phyloP scores from a whole-genome alignment of 2,888 invertebrate genomes.

The Chrysodeixis includens region DNA sequence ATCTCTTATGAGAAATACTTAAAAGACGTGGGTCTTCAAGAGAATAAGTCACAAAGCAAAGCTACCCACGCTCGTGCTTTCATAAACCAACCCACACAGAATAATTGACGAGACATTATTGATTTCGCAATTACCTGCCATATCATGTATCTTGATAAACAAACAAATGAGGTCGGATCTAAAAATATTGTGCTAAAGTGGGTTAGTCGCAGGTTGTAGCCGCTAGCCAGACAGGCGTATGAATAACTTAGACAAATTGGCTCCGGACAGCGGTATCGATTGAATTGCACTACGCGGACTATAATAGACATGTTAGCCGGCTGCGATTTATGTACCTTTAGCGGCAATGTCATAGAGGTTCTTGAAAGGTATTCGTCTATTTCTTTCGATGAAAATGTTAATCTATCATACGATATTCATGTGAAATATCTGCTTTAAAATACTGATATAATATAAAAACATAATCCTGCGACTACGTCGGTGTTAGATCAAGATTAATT shows the following conservation, averaged over 20 bases:
- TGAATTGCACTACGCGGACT: slow-evolving; percentile 36
- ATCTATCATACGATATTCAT: too few species aligned
- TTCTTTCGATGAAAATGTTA: too few species aligned
- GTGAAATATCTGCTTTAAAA: too few species aligned
- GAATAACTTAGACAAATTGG: slow-evolving; percentile 37
- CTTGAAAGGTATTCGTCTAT: too few species aligned
- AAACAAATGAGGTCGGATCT: slow-evolving; percentile 9
- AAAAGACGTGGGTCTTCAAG: not conserved
- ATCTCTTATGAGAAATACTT: too few species aligned
- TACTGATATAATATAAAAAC: too few species aligned
- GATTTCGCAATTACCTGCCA: not conserved
- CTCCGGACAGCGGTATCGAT: slow-evolving; percentile 21
- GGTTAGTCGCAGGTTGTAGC: slow-evolving; percentile 8
- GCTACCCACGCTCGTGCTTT: not conserved
- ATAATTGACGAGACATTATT: not conserved
- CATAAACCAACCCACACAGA: not conserved
- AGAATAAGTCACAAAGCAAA: not conserved
- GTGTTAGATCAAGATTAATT: too few species aligned
- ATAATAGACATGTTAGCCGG: slow-evolving; percentile 24
- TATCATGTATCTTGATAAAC: not conserved
- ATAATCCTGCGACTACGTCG: too few species aligned
- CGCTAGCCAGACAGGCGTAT: slow-evolving; percentile 16
- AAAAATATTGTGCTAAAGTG: slow-evolving; percentile 20
- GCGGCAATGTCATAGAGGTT: not conserved
- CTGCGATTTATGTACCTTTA: not conserved